Evolutionary conservation across 1,140 invertebrate species (phyloP).

Genomic region (Drosophila gunungcola): DNA sequence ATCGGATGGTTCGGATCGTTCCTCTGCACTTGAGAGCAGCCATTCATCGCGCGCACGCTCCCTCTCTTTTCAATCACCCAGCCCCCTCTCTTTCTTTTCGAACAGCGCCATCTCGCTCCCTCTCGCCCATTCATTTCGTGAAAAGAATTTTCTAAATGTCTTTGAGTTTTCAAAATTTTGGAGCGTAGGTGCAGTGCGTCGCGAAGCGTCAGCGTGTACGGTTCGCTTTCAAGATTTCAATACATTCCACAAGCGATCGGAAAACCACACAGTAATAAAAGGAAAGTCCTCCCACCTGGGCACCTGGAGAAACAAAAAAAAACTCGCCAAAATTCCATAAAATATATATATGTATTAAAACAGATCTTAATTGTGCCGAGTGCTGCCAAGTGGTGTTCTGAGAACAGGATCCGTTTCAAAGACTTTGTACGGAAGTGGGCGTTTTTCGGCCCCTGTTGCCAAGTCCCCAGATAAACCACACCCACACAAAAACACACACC

Average conservation of each 20-base stretch:
- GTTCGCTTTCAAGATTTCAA: constrained; percentile 51
- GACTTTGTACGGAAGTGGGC: constrained; percentile 57
- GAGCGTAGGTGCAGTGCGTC: constrained; percentile 85
- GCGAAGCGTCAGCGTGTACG: constrained; percentile 79
- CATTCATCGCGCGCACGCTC: constrained; percentile 13
- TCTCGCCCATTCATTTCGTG: constrained; percentile 57
- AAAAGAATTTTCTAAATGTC: constrained; percentile 79
- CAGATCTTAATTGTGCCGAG: neutral
- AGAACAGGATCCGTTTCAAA: constrained; percentile 22
- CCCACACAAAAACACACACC: constrained; percentile 10
- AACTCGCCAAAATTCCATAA: neutral
- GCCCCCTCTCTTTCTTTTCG: constrained; percentile 14
- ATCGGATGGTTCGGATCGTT: constrained; percentile 39
- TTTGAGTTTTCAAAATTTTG: constrained; percentile 83
- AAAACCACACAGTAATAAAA: constrained; percentile 18
- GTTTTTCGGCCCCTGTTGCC: constrained; percentile 55
- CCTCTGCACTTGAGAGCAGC: constrained; percentile 64
- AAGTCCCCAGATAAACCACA: constrained; percentile 32
- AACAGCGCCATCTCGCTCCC: constrained; percentile 32
- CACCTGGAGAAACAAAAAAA: constrained; percentile 2
- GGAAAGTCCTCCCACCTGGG: constrained; percentile 11
- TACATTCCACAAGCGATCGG: constrained; percentile 2
- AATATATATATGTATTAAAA: neutral
- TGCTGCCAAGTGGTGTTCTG: constrained; percentile 3
- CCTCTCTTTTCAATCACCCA: constrained; percentile 27